Evolutionary conservation across 2,888 invertebrate genomes (phyloP).

Genomic region (Lithophane ornitopus): DNA sequence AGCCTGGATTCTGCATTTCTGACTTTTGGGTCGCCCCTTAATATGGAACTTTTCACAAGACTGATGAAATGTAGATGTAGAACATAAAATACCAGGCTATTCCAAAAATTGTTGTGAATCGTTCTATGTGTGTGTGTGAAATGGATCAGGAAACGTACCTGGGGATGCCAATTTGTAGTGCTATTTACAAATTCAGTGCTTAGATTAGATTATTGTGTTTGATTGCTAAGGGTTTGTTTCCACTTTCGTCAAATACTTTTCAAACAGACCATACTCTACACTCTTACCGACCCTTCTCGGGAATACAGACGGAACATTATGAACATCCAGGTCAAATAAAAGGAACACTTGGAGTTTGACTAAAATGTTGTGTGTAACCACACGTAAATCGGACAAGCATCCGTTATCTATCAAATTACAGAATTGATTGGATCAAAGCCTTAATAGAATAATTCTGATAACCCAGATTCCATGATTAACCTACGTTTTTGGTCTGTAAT

Average conservation of each 20-base stretch:
- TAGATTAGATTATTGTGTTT: not conserved
- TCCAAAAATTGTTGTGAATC: not conserved
- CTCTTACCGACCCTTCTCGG: not conserved
- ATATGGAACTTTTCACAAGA: not conserved
- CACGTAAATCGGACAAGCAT: not conserved
- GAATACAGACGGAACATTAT: not conserved
- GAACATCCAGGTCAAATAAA: not conserved
- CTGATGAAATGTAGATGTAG: not conserved
- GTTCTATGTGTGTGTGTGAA: not conserved
- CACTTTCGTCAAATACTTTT: not conserved
- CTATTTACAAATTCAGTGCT: not conserved
- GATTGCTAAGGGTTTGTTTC: not conserved
- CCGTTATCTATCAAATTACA: conserved; percentile 32
- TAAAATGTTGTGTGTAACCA: not conserved
- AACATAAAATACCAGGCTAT: not conserved
- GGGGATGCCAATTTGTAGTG: not conserved
- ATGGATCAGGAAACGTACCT: not conserved
- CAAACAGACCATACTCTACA: not conserved
- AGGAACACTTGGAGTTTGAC: not conserved
- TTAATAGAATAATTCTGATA: conserved; percentile 11
- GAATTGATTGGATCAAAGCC: conserved; percentile 14
- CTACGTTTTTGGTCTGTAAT: conserved; percentile 6
- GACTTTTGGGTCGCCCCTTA: fast-evolving
- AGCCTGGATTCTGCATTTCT: not conserved
- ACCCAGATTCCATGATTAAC: conserved; percentile 2